Base-by-base conservation (phyloP, 2,888 invertebrate species). In the Apamea epomidion region DNA sequence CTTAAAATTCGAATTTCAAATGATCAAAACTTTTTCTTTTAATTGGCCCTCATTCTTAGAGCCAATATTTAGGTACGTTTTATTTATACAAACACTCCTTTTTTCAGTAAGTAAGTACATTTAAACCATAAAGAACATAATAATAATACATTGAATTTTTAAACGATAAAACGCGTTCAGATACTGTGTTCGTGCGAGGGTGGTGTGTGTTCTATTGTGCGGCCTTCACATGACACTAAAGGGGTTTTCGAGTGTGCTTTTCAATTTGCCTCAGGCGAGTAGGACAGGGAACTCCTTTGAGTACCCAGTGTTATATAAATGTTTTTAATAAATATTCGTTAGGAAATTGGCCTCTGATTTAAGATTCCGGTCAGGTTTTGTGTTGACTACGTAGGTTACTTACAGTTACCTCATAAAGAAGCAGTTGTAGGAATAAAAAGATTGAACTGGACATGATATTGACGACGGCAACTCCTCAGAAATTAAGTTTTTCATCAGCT, bases 241-340 rank as follows among this genome's bases (percentile, higher is more conserved):
- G 96, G 96, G 96, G 96, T 96, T 96, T 96, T 95, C 92, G 95
- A 96, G 96, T 96, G 95, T 94, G 95, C 95, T 96, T 96, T 96
- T 96, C 96, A 96, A 96, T 96, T 96, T 96, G 93, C 93, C 93
- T 94, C 92, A 88, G 89, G 90, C 90, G 89, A 90, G 88, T 87
- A 87, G 92, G 84, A 93, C 89, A 92, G 74, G 8, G 87, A 83
- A 79, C 74, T 60, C 14, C 32, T 58, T 92, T 14, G 93, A 94
- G 87, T 70, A 7, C 72, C n/a, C 48, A n/a, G 58, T 65, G 1
- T 6, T 25, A 16, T 67, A 37, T 29, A 14, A n/a, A 37, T 71
- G 45, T 75, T 60, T 32, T 16, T 25, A 2, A 32, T 1, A 37
- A 67, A 62, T 62, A 8, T 60, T 60, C 12, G 58, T n/a, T 25